Percentiles rank a stretch among this genome's conserved stretches.
Conservation (phyloP, 2,888 invertebrate species). For the Xylota segnis region DNA sequence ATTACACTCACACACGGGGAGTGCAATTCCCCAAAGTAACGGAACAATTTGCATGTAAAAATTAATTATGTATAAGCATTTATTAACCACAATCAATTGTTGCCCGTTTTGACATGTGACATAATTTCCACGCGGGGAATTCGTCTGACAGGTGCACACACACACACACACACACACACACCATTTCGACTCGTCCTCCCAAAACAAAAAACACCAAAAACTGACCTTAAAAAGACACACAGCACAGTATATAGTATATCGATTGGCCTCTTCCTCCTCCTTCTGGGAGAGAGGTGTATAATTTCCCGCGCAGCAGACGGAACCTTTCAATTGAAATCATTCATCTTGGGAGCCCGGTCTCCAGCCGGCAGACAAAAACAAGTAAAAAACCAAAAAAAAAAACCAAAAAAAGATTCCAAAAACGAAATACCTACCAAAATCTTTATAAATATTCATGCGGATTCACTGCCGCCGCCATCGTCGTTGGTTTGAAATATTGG, state of each 20-base stretch:
- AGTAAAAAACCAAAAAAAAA: not conserved
- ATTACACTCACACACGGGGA: conserved; percentile 34
- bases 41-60: conserved; percentile 67
- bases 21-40: conserved; percentile 44
- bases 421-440: conserved; percentile 3
- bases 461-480: conserved; percentile 7
- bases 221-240: conserved; percentile 34
- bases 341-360: conserved; percentile 42
- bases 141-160: conserved; percentile 55
- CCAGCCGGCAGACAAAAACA: conserved; percentile 3
- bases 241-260: conserved; percentile 9
- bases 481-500: conserved; percentile 54
- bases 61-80: conserved; percentile 69
- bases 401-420: not conserved
- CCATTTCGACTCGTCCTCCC: too few relatives aligned
- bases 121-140: conserved; percentile 47
- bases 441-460: conserved; percentile 42
- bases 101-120: conserved; percentile 42
- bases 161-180: too few relatives aligned
- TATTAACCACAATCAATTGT: conserved; percentile 57
- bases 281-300: conserved; percentile 24
- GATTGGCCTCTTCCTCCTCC: conserved; percentile 1
- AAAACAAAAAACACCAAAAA: not conserved
- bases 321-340: conserved; percentile 52
- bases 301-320: conserved; percentile 41